Evolutionary conservation across 1,140 invertebrate species (phyloP).

Genomic region (Nymphalis io): DNA sequence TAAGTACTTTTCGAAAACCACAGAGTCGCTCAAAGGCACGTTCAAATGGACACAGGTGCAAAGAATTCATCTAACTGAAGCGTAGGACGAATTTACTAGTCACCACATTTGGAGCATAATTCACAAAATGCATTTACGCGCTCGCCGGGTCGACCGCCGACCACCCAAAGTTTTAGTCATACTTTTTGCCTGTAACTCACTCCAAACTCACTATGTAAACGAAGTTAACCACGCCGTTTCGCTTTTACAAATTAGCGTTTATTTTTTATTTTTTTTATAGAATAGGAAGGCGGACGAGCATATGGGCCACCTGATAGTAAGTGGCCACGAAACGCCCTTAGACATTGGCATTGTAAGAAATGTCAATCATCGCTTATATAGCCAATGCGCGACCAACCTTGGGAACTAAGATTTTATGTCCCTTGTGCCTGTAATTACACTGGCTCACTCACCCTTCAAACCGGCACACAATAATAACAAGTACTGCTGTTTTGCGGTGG

Average conservation of each 20-base stretch:
- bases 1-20: slow-evolving; percentile 26
- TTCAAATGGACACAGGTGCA: slow-evolving; percentile 47
- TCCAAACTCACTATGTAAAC: slow-evolving; percentile 12
- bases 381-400: too few species aligned
- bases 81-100: slow-evolving; percentile 50
- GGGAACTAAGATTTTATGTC: too few species aligned
- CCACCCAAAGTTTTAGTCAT: slow-evolving; percentile 31
- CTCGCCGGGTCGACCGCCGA: slow-evolving; percentile 38
- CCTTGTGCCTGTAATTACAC: too few species aligned
- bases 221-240: not conserved
- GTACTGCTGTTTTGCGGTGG: too few species aligned
- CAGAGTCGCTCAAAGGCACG: slow-evolving; percentile 31
- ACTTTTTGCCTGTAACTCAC: slow-evolving; percentile 29
- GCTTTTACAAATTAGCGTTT: not conserved
- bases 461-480: too few species aligned
- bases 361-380: too few species aligned
- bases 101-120: slow-evolving; percentile 59
- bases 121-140: slow-evolving; percentile 65
- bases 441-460: too few species aligned
- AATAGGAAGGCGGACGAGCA: too few species aligned
- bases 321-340: too few species aligned
- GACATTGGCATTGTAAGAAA: too few species aligned
- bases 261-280: too few species aligned
- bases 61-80: slow-evolving; percentile 45
- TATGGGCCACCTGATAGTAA: too few species aligned